phyloP scores from a whole-genome alignment of 2,888 invertebrate species.

The Criorhina ranunculi region DNA sequence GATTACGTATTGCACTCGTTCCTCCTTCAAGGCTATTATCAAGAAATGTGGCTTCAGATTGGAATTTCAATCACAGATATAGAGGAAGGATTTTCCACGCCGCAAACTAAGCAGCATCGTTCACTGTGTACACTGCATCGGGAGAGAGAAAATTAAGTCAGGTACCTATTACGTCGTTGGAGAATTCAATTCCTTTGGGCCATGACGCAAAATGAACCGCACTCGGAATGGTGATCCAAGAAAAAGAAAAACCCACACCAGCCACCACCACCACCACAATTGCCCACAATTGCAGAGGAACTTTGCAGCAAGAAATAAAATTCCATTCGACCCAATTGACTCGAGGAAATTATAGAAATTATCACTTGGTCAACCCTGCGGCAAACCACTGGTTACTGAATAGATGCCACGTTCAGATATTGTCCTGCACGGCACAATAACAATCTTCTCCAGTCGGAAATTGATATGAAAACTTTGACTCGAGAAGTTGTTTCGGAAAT shows the following conservation, averaged over 20 bases:
- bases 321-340: slow-evolving; percentile 30
- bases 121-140: slow-evolving; percentile 11
- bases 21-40: slow-evolving; percentile 65
- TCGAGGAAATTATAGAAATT: slow-evolving; percentile 64
- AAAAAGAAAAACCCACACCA: slow-evolving; percentile 14
- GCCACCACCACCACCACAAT: no score
- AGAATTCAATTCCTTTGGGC: slow-evolving; percentile 47
- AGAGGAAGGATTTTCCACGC: slow-evolving; percentile 64
- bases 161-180: slow-evolving; percentile 49
- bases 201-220: slow-evolving; percentile 25
- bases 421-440: slow-evolving; percentile 1
- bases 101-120: slow-evolving; percentile 28
- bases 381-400: neutral
- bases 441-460: slow-evolving; percentile 35
- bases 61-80: slow-evolving; percentile 73
- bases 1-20: slow-evolving; percentile 62
- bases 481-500: slow-evolving; percentile 30
- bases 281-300: slow-evolving; percentile 4
- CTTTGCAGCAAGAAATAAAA: slow-evolving; percentile 16
- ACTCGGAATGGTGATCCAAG: neutral
- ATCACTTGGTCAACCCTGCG: slow-evolving; percentile 61
- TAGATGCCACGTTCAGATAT: slow-evolving; percentile 48
- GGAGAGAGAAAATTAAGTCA: slow-evolving; percentile 55
- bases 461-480: slow-evolving; percentile 68
- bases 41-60: slow-evolving; percentile 69